phyloP scores from a whole-genome alignment of 2,113 vertebrate genomes.

The Mandrillus leucophaeus region DNA sequence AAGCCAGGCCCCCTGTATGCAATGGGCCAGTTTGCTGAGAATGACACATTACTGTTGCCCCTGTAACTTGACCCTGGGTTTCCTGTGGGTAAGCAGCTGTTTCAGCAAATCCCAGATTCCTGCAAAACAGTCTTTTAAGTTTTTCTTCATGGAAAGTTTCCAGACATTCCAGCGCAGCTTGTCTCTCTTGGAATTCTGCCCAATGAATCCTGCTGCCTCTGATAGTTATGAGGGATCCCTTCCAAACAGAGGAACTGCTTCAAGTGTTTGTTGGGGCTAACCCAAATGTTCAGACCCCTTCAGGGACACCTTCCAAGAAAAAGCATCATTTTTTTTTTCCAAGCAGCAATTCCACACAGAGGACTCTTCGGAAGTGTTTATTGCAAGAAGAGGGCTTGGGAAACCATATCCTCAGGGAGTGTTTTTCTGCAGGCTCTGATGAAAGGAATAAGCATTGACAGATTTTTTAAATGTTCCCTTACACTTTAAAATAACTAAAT shows the following conservation, averaged over 20 bases:
- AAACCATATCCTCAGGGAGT: not conserved
- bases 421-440: not conserved
- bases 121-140: conserved; percentile 43
- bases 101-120: not conserved
- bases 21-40: not conserved
- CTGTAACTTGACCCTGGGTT: not conserved
- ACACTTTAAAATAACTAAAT: conserved; percentile 27
- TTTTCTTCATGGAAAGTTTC: not conserved
- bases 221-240: conserved; percentile 38
- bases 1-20: not conserved
- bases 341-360: not conserved
- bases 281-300: conserved; percentile 15
- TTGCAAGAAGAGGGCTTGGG: conserved; percentile 16
- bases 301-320: conserved; percentile 59
- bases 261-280: conserved; percentile 36
- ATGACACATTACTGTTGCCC: not conserved
- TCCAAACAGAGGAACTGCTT: conserved; percentile 51
- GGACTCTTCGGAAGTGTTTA: not conserved
- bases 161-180: conserved; percentile 1
- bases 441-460: conserved; percentile 7
- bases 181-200: conserved; percentile 1
- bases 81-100: not conserved
- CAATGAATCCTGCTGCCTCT: conserved; percentile 49
- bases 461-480: conserved; percentile 21
- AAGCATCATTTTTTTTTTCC: conserved; percentile 61